Evolutionary conservation across 2,888 invertebrate species (phyloP).

Genomic region (Lydus trimaculatus): DNA sequence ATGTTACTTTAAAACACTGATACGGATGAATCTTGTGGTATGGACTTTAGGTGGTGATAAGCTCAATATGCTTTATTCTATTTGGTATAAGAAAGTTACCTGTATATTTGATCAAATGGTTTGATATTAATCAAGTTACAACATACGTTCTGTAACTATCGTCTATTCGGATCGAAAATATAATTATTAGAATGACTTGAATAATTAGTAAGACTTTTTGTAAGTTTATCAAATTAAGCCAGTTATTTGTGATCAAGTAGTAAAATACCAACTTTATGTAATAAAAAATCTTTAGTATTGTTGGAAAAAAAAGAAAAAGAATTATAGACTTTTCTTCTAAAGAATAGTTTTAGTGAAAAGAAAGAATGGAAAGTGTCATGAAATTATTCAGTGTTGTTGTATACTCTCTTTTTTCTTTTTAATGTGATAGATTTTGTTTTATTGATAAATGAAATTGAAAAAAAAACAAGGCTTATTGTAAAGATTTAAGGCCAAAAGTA

Average conservation of each 20-base stretch:
- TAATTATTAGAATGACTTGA: neutral
- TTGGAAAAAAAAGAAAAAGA: slow-evolving; percentile 8
- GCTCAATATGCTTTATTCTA: too few species aligned
- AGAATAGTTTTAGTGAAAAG: neutral
- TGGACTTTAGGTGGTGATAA: too few species aligned
- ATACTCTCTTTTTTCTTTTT: neutral
- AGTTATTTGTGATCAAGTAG: slow-evolving; percentile 38
- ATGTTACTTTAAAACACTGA: too few species aligned
- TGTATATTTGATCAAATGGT: too few species aligned
- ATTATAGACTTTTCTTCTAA: slow-evolving; percentile 15
- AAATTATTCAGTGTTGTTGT: neutral
- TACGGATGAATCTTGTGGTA: too few species aligned
- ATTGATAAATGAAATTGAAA: neutral
- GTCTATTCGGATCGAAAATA: neutral
- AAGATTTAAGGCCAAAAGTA: neutral
- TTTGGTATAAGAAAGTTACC: too few species aligned
- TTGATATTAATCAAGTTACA: too few species aligned
- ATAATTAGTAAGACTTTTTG: neutral
- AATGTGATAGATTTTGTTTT: slow-evolving; percentile 9
- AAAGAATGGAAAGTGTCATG: neutral
- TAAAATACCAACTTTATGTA: slow-evolving; percentile 35
- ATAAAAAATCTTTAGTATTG: slow-evolving; percentile 29
- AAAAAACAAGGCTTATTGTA: neutral
- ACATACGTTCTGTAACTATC: neutral
- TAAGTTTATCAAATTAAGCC: slow-evolving; percentile 27